Evolutionary conservation across 2,797 vertebrate species (phyloP).

Genomic region (Meriones psammophilus): DNA sequence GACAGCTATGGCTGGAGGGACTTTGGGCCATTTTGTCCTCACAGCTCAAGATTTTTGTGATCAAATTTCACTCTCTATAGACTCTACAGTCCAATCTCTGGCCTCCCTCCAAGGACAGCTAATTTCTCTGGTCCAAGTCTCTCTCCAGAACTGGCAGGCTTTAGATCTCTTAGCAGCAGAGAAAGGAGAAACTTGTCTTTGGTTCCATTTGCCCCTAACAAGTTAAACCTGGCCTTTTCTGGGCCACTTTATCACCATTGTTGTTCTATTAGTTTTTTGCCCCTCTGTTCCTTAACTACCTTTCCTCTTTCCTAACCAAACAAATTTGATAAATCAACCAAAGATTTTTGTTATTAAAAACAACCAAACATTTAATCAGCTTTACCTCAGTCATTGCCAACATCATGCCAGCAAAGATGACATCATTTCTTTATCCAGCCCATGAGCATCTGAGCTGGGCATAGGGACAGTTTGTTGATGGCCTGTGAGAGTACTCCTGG

Average conservation of each 20-base stretch:
- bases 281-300: too few species aligned
- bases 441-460: too few species aligned
- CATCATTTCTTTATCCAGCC: not conserved
- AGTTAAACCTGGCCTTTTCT: not conserved
- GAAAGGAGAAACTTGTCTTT: not conserved
- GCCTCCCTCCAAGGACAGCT: not conserved
- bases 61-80: not conserved
- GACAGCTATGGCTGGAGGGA: not conserved
- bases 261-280: not conserved
- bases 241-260: not conserved
- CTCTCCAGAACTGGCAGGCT: not conserved
- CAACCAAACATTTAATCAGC: not conserved
- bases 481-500: not conserved
- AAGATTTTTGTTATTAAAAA: not conserved
- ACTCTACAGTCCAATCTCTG: not conserved
- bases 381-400: not conserved
- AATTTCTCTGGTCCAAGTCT: not conserved
- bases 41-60: not conserved
- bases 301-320: not conserved
- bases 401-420: not conserved
- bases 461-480: not conserved
- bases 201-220: not conserved
- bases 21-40: not conserved
- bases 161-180: not conserved
- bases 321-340: not conserved